Conservation (phyloP, 2,888 invertebrate genomes). For the Aphelenchoides bicaudatus region DNA sequence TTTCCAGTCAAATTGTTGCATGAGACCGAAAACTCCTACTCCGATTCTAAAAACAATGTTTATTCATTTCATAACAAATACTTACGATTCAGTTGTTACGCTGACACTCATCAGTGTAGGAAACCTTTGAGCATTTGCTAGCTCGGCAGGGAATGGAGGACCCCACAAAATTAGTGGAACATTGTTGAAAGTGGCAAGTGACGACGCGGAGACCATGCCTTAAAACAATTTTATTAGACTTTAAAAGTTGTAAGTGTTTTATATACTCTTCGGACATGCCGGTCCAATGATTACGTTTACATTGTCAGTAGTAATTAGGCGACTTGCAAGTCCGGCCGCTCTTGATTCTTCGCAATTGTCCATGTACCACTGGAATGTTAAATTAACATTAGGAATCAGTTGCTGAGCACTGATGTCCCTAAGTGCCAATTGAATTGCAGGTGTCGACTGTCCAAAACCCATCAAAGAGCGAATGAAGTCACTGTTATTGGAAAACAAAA, state of each 20-base stretch:
- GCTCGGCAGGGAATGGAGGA: constrained; percentile 28
- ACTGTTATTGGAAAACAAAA: constrained; percentile 19
- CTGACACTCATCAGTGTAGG: constrained; percentile 30
- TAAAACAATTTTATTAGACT: constrained; percentile 9
- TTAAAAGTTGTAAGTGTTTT: not conserved
- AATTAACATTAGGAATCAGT: constrained; percentile 31
- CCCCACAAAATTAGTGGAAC: constrained; percentile 40
- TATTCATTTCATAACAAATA: not conserved
- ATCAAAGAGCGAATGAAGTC: constrained; percentile 13
- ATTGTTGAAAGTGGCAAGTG: constrained; percentile 35
- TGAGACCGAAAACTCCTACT: constrained; percentile 24
- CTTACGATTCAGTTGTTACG: constrained; percentile 22
- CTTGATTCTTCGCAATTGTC: constrained; percentile 43
- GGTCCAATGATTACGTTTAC: constrained; percentile 42
- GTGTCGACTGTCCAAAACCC: constrained; percentile 36
- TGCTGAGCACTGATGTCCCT: constrained; percentile 27
- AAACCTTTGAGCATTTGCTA: constrained; percentile 28
- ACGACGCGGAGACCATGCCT: constrained; percentile 30
- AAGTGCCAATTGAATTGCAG: constrained; percentile 37
- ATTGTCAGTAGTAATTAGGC: constrained; percentile 29
- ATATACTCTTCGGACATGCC: constrained; percentile 31
- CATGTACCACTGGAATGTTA: constrained; percentile 37
- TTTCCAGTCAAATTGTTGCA: constrained; percentile 40
- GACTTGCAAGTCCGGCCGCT: constrained; percentile 36
- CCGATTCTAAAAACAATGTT: constrained; percentile 28